Evolutionary conservation across 2,797 vertebrate genomes (phyloP).

Genomic region (Natrix natrix): DNA sequence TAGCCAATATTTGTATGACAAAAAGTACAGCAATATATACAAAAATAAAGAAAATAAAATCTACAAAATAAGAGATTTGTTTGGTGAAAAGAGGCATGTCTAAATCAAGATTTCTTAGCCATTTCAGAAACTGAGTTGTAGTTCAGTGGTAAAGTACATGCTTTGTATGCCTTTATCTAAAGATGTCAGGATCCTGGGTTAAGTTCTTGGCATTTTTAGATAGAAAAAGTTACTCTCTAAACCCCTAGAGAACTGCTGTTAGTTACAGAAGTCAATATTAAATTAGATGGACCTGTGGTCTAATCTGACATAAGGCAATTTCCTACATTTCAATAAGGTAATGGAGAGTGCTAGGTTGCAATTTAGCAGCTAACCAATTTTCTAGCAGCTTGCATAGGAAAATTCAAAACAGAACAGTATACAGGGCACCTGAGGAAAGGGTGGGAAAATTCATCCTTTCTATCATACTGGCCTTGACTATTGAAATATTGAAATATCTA

Average conservation of each 20-base stretch:
- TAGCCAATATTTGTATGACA: slow-evolving; percentile 23
- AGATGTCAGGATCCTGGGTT: not conserved
- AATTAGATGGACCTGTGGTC: not conserved
- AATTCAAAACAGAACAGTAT: not conserved
- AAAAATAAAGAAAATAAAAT: slow-evolving; percentile 19
- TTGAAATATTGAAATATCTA: slow-evolving; percentile 57
- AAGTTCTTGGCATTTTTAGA: not conserved
- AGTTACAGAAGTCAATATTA: not conserved
- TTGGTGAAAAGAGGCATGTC: slow-evolving; percentile 51
- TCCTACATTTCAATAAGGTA: not conserved
- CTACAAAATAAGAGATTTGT: slow-evolving; percentile 30
- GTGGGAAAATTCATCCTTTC: slow-evolving; percentile 49
- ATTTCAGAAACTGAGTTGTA: not conserved
- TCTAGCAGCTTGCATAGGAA: not conserved
- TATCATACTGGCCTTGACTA: slow-evolving; percentile 55
- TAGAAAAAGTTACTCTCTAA: not conserved
- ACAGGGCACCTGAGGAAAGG: slow-evolving; percentile 28
- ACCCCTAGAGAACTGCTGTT: not conserved
- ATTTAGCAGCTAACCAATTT: not conserved
- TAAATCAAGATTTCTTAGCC: not conserved
- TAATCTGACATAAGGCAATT: not conserved
- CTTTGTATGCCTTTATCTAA: not conserved
- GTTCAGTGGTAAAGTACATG: not conserved
- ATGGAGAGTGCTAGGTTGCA: not conserved
- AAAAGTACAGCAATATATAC: slow-evolving; percentile 19